phyloP scores from a whole-genome alignment of 2,888 invertebrate species.

The Nycteola revayana region DNA sequence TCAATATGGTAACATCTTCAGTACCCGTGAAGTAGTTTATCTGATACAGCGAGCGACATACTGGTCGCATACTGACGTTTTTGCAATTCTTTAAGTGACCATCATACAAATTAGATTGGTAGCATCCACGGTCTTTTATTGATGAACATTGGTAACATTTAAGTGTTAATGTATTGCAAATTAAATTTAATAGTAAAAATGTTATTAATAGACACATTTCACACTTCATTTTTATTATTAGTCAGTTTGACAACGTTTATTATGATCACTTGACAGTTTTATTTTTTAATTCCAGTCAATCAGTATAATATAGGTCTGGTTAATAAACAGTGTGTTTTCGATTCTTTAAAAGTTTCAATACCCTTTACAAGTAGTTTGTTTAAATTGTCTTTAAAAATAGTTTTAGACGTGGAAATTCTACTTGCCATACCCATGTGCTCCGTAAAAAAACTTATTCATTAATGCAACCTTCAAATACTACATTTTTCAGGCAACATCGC shows the following conservation, averaged over 20 bases:
- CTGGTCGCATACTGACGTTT: constrained; percentile 30
- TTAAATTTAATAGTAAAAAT: constrained; percentile 21
- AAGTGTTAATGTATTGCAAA: constrained; percentile 15
- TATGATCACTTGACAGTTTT: too few species aligned
- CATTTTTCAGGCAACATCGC: constrained; percentile 81
- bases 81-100: constrained; percentile 49
- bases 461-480: too few species aligned
- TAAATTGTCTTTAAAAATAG: too few species aligned
- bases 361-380: too few species aligned
- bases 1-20: constrained; percentile 50
- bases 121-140: constrained; percentile 44
- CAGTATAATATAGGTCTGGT: too few species aligned
- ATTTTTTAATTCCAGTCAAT: too few species aligned
- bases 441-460: too few species aligned
- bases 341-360: too few species aligned
- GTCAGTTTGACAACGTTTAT: too few species aligned
- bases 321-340: too few species aligned
- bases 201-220: constrained; percentile 12
- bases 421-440: too few species aligned
- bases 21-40: constrained; percentile 54
- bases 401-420: too few species aligned
- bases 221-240: constrained; percentile 35
- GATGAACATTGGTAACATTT: constrained; percentile 70
- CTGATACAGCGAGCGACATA: constrained; percentile 61
- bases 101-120: constrained; percentile 45